Base-by-base conservation (phyloP, 2,888 invertebrate genomes). In the Polydrusus pterygomalis region DNA sequence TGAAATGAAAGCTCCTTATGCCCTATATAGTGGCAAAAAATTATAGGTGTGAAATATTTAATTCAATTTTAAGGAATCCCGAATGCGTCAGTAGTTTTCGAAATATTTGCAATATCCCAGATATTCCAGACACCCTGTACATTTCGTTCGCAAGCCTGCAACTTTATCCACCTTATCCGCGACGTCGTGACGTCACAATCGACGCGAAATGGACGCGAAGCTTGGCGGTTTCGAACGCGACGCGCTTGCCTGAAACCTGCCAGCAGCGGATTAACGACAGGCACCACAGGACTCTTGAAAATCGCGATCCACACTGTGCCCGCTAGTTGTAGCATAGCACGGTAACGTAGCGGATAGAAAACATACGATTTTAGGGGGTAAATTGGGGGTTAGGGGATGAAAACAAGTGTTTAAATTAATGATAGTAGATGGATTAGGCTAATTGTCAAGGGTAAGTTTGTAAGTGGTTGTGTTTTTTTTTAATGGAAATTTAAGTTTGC, bases 161-260 rank as follows among this genome's bases (percentile, higher is more conserved):
- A 38, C 58, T 8, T 58, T 38, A 38, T 13, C 10, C 3, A 15
- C 58, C 17, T 25, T 38, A 17, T 15, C 34, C 17, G 6, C 34
- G 58, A 58, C 58, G 58, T 17, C 58, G 13, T 38, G 30, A 58
- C 58, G 58, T 58, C 58, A 58, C 58, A 38, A 38, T 2, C 38
- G 58, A 15, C 38, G 58, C 58, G 38, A 58, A 58, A 38, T 34
- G 56, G 56, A 56, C 56, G 56, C 30, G n/a, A 34, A 30, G 56
- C 56, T 15, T 58, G 11, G 54, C 54, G 40, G 2, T 13, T 13
- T 30, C 30, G 56, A 56, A 2, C 56, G 56, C 7, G 20, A 5
- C 56, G 58, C 58, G 58, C 58, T 38, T 58, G 58, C 58, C 58
- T 58, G 58, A 58, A 58, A 58, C 9, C 38, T 17, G n/a, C 15